phyloP scores from a whole-genome alignment of 1,140 invertebrate genomes.

The Leptinotarsa lineolata region DNA sequence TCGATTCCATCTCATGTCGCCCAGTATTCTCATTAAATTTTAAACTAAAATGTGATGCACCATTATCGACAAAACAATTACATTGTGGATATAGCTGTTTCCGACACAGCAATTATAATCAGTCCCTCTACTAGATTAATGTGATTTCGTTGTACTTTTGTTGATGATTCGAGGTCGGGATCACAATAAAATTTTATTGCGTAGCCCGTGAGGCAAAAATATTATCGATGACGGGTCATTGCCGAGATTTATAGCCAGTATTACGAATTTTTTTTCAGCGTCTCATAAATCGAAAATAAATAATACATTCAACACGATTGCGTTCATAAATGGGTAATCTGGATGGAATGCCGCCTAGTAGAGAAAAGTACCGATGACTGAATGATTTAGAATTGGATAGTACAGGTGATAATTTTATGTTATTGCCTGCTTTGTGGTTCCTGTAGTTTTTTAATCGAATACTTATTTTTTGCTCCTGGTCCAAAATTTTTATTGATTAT shows the following conservation, averaged over 20 bases:
- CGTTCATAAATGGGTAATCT: no score
- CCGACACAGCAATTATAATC: not conserved
- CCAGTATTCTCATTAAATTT: no score
- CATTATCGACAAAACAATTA: not conserved
- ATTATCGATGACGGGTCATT: constrained; percentile 1
- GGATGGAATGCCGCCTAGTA: no score
- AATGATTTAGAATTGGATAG: no score
- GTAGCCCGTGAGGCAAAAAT: not conserved
- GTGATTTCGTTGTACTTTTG: not conserved
- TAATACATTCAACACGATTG: not conserved
- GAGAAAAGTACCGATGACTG: no score
- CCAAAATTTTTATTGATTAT: no score
- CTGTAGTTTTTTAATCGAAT: no score
- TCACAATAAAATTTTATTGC: constrained; percentile 7
- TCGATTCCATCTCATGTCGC: no score
- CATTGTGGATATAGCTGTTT: constrained; percentile 1
- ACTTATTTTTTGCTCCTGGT: no score
- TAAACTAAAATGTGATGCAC: no score
- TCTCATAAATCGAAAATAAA: not conserved
- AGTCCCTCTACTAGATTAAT: not conserved
- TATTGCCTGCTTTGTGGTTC: no score
- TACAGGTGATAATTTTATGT: no score
- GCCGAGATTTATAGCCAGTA: not conserved
- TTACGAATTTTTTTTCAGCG: not conserved
- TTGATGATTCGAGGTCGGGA: not conserved